Evolutionary conservation across 2,113 vertebrate genomes (phyloP), one percentile per base, ranked within the genome.

Genomic region (Gnathonemus longibarbis): DNA sequence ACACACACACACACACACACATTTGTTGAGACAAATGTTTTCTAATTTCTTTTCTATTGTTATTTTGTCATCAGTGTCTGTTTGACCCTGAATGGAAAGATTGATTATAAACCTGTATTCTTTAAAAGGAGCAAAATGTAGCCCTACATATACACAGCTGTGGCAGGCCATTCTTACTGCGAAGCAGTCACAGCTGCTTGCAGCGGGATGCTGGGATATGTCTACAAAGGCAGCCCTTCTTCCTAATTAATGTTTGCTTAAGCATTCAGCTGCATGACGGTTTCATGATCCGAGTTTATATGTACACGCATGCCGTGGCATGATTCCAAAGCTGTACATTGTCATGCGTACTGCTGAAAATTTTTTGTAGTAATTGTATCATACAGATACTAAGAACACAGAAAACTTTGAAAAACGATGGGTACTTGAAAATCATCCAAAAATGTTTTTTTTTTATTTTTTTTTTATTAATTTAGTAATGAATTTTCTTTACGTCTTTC

Each of bases 151-250:
- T 49, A 48, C 58, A 46, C 88, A 88, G 88, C 88, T 88, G 88
- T 91, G 86, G 86, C 53, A 91, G 93, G 93, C 94, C 95, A 96
- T 96, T 97, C 95, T 94, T 93, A 92, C 94, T 91, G 94, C 95
- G 92, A 94, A 96, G 95, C 95, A 95, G 94, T 96, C 95, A 94
- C 97, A 97, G 95, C 96, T 97, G 97, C 95, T 94, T 93, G 92
- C 91, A 88, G 93, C 74, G 90, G 92, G 93, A 93, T 94, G 94
- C 92, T 91, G 94, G 93, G 94, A 95, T 91, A 93, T 94, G 94
- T 95, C 94, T 94, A 96, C 95, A 96, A 94, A 94, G 94, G 94
- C 92, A 93, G 94, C 92, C 94, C 94, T 84, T 77, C 90, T 46
- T 90, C 94, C 95, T 96, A 95, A 96, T 96, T 95, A 96, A 95